Conservation (phyloP, 2,888 invertebrate species). For the Ommatoiulus sabulosus region DNA sequence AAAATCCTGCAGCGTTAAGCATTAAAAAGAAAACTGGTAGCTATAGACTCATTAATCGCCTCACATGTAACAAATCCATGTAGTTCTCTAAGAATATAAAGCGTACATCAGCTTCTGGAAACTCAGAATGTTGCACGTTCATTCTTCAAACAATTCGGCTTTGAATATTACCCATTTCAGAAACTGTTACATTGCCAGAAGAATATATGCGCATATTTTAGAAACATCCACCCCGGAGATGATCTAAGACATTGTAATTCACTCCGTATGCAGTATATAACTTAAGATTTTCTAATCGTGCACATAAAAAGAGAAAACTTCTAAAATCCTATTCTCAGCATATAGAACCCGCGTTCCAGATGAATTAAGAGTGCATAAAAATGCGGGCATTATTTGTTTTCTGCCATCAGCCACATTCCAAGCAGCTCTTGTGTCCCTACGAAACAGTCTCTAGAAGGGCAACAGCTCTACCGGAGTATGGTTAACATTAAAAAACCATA, state of each 20-base stretch:
- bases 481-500: slow-evolving; percentile 47
- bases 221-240: background rate
- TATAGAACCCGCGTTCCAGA: slow-evolving; percentile 29
- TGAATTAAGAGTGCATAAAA: slow-evolving; percentile 47
- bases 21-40: background rate
- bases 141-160: too few relatives aligned
- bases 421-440: background rate
- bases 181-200: background rate
- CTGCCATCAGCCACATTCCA: slow-evolving; percentile 23
- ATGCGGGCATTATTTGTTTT: slow-evolving; percentile 31
- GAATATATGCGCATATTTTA: background rate
- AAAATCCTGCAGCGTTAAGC: background rate
- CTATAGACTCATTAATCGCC: background rate
- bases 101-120: background rate
- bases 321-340: background rate
- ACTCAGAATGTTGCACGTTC: background rate
- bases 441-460: slow-evolving; percentile 31
- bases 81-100: background rate
- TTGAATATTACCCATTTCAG: background rate
- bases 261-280: background rate
- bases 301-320: background rate
- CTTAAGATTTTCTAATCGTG: background rate
- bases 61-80: background rate
- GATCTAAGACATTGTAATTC: background rate
- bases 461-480: slow-evolving; percentile 47